Conservation (phyloP, 2,797 vertebrate species). For the Chloroceryle amazona region DNA sequence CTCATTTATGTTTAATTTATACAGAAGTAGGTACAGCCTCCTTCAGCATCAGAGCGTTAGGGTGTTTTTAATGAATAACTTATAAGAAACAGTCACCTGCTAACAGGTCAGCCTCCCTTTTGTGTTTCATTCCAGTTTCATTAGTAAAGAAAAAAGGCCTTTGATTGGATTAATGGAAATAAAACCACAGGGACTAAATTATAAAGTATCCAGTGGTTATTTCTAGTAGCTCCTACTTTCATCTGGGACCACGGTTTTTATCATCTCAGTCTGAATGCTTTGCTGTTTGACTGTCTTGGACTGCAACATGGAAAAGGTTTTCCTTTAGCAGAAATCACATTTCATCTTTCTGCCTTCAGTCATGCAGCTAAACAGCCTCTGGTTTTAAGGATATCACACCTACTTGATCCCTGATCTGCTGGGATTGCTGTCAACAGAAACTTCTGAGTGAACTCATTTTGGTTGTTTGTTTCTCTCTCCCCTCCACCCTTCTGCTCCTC, state of each 20-base stretch:
- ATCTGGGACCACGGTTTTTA: not conserved
- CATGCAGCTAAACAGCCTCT: constrained; percentile 5
- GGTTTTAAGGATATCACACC: constrained; percentile 34
- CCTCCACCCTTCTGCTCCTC: not conserved
- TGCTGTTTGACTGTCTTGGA: not conserved
- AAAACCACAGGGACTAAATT: constrained; percentile 56
- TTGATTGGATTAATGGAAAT: constrained; percentile 73
- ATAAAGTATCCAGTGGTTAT: constrained; percentile 49
- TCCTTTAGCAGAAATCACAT: constrained; percentile 17
- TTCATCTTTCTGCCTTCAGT: constrained; percentile 35
- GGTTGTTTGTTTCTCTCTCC: not conserved
- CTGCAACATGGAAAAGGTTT: not conserved
- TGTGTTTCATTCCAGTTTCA: constrained; percentile 69
- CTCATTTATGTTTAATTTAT: constrained; percentile 53
- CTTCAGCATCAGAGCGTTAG: constrained; percentile 19
- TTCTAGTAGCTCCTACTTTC: constrained; percentile 28
- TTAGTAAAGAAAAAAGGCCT: constrained; percentile 59
- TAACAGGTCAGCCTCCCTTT: constrained; percentile 71
- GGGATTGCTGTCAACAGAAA: not conserved
- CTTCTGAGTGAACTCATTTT: not conserved
- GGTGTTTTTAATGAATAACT: constrained; percentile 77
- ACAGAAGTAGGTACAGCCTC: constrained; percentile 2
- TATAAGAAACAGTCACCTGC: constrained; percentile 67
- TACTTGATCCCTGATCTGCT: constrained; percentile 3
- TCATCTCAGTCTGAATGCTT: not conserved